Conservation (phyloP, 2,888 invertebrate species). For the Frankliniella fusca region DNA sequence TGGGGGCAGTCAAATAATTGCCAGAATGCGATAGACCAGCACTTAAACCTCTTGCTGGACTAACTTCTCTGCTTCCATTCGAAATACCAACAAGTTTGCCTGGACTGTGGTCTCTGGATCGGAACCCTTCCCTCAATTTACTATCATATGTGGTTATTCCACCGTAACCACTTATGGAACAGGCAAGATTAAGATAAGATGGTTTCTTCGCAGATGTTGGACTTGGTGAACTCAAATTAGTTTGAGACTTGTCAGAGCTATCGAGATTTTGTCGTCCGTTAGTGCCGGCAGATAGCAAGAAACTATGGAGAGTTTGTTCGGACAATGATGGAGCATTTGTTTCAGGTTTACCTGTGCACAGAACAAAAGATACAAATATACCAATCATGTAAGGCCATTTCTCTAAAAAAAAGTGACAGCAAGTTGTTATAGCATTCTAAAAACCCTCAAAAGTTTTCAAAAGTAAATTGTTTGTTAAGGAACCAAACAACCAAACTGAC, state of each 20-base stretch:
- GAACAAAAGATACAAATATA: neutral
- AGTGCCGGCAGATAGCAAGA: neutral
- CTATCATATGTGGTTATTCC: conserved; percentile 83
- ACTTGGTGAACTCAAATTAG: neutral
- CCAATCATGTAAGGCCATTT: neutral
- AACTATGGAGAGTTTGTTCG: neutral
- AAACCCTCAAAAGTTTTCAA: too few relatives aligned
- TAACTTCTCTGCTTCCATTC: conserved; percentile 21
- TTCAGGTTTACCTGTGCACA: conserved; percentile 8
- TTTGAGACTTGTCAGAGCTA: neutral
- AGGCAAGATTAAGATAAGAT: conserved; percentile 82
- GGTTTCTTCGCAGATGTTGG: conserved; percentile 60
- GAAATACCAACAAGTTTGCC: neutral
- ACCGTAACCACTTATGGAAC: conserved; percentile 86
- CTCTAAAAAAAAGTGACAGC: neutral
- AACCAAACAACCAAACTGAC: too few relatives aligned
- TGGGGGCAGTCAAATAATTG: neutral
- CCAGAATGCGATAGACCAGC: neutral
- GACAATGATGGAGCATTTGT: conserved; percentile 9
- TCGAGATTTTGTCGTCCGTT: neutral
- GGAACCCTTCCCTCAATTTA: conserved; percentile 65
- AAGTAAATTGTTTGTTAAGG: too few relatives aligned
- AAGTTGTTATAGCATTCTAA: neutral
- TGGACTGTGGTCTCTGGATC: conserved; percentile 38
- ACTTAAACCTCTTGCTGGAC: conserved; percentile 36